Evolutionary conservation across 2,888 invertebrate species (phyloP).

Genomic region (Spodoptera picta): DNA sequence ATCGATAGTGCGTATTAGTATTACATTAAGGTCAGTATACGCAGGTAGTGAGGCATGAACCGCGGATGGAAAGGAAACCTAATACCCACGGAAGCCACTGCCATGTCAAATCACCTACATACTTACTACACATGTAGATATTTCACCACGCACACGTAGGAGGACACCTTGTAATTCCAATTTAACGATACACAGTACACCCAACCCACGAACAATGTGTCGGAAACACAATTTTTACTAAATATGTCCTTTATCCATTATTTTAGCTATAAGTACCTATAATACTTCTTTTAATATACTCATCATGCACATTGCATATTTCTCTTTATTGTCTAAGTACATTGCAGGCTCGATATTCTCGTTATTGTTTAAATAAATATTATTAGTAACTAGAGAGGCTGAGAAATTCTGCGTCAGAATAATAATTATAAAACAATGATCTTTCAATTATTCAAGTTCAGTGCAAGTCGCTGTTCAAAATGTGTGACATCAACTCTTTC

Average conservation of each 20-base stretch:
- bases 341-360: background rate
- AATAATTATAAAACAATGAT: slow-evolving; percentile 22
- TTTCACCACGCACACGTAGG: slow-evolving; percentile 15
- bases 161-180: slow-evolving; percentile 33
- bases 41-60: slow-evolving; percentile 66
- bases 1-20: slow-evolving; percentile 14
- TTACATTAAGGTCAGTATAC: slow-evolving; percentile 48
- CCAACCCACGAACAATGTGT: slow-evolving; percentile 46
- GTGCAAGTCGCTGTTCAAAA: slow-evolving; percentile 3
- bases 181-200: slow-evolving; percentile 36
- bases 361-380: slow-evolving; percentile 28
- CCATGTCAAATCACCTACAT: slow-evolving; percentile 52
- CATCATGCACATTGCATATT: background rate
- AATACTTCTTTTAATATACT: too few species aligned
- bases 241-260: slow-evolving; percentile 28
- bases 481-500: background rate
- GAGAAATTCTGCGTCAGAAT: slow-evolving; percentile 10
- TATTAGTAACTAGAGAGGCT: slow-evolving; percentile 13
- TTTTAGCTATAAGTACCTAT: too few species aligned
- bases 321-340: slow-evolving; percentile 6
- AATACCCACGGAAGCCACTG: slow-evolving; percentile 79
- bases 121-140: slow-evolving; percentile 10
- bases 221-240: slow-evolving; percentile 39
- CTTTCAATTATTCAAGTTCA: slow-evolving; percentile 11
- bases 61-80: slow-evolving; percentile 69